Evolutionary conservation across 2,113 vertebrate genomes (phyloP).

Genomic region (Clupea harengus): DNA sequence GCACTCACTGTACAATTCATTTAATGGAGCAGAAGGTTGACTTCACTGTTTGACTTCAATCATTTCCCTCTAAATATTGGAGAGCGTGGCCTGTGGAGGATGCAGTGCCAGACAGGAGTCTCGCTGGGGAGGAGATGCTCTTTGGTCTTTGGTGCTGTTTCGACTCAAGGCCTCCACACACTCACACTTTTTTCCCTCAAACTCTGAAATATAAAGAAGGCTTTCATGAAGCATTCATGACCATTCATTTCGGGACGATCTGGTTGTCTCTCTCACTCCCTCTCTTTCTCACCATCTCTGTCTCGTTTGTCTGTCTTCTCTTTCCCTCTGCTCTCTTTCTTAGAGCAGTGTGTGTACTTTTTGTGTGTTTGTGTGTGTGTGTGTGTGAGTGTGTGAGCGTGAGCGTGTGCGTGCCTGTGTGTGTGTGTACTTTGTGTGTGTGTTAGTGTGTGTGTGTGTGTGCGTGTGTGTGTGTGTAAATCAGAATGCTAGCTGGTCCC

Average conservation of each 20-base stretch:
- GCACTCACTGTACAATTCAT: too few species aligned
- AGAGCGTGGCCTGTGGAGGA: too few species aligned
- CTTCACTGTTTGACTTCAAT: too few species aligned
- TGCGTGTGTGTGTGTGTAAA: background rate
- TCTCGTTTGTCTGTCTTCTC: background rate
- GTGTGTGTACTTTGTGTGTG: background rate
- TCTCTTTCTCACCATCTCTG: constrained; percentile 18
- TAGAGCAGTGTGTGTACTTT: background rate
- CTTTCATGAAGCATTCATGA: background rate
- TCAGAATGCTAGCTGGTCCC: constrained; percentile 1
- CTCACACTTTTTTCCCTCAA: background rate
- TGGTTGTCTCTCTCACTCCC: constrained; percentile 22
- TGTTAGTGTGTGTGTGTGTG: background rate
- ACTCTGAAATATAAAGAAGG: background rate
- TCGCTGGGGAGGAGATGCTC: too few species aligned
- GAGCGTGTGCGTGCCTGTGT: background rate
- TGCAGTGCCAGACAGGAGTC: too few species aligned
- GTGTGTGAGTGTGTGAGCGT: constrained; percentile 9
- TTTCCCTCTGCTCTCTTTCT: background rate
- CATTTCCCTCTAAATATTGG: too few species aligned
- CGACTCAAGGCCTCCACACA: too few species aligned
- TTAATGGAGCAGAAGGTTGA: too few species aligned
- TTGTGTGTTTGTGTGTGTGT: background rate
- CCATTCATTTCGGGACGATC: too few species aligned
- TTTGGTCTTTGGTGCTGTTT: too few species aligned